Conservation (phyloP, 30 jellyfish, hydroid and myxozoan species). For the Calvadosia cruxmelitensis region DNA sequence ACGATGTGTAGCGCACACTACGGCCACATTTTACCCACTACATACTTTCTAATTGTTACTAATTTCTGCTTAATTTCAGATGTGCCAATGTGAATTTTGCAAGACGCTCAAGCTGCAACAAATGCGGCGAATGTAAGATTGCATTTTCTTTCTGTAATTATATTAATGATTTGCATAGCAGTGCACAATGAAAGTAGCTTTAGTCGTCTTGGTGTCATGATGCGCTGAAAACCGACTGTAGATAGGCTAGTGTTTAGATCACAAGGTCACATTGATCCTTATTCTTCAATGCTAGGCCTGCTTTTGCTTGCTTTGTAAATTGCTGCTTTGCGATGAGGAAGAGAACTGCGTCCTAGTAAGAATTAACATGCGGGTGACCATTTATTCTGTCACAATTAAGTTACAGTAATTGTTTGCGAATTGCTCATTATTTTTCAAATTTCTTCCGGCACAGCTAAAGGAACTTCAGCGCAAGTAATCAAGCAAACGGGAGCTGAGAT, state of each 20-base stretch:
- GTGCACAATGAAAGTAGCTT: no score
- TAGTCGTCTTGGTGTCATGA: no score
- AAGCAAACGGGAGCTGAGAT: slow-evolving; percentile 75
- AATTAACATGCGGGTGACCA: not conserved
- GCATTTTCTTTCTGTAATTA: not conserved
- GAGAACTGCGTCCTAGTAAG: not conserved
- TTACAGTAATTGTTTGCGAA: not conserved
- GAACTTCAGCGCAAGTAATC: slow-evolving; percentile 24
- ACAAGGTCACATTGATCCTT: not conserved
- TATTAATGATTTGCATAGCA: not conserved
- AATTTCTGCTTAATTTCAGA: slow-evolving; percentile 16
- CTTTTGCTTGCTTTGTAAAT: not conserved
- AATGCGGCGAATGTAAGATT: slow-evolving; percentile 59
- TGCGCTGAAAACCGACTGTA: no score
- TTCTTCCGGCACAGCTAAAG: slow-evolving; percentile 10
- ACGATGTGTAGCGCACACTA: no score
- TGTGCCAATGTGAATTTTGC: slow-evolving; percentile 75
- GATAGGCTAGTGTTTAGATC: no score
- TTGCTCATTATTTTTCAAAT: no score
- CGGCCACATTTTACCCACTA: no score
- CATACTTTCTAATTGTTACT: not conserved
- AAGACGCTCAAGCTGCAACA: slow-evolving; percentile 59
- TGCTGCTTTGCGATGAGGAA: not conserved
- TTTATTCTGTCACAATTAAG: no score
- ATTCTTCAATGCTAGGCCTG: not conserved